Evolutionary conservation across 2,113 vertebrate genomes (phyloP).

Genomic region (Myotis brandtii): DNA sequence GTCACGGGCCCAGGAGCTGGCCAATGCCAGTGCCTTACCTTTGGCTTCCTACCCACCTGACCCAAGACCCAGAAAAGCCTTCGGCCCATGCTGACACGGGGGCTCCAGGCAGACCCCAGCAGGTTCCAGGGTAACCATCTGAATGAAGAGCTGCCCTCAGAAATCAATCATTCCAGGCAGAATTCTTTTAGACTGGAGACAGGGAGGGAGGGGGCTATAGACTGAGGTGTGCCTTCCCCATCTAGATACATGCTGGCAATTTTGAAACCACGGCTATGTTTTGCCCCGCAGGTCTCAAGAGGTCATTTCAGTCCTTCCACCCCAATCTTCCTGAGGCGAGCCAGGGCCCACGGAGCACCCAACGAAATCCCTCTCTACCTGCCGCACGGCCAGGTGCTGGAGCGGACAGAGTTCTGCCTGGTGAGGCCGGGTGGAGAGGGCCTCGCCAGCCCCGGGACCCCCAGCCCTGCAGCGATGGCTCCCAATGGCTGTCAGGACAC

Average conservation of each 20-base stretch:
- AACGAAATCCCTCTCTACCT: slow-evolving; percentile 62
- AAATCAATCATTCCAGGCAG: neutral
- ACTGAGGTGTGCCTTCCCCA: neutral
- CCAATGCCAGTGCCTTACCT: neutral
- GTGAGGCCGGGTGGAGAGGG: neutral
- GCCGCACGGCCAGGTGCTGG: slow-evolving; percentile 68
- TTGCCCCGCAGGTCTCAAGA: slow-evolving; percentile 57
- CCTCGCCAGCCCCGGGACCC: neutral
- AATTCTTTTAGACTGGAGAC: neutral
- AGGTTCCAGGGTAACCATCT: neutral
- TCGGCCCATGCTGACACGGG: neutral
- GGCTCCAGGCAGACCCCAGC: neutral
- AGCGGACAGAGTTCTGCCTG: neutral
- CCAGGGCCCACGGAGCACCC: slow-evolving; percentile 48
- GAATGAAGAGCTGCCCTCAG: neutral
- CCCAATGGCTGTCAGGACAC: neutral
- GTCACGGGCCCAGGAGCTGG: neutral
- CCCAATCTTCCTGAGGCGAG: slow-evolving; percentile 73
- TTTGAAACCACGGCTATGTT: neutral
- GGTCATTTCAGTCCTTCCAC: slow-evolving; percentile 64
- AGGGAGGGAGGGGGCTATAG: neutral
- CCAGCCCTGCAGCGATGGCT: neutral
- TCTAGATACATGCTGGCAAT: neutral
- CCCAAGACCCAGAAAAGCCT: neutral
- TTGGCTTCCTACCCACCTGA: neutral